These are phyloP conservation scores for Lasioglossum baleicum DNA, from an alignment of 1,140 invertebrate genomes.

Conservation along the genomic window DNA sequence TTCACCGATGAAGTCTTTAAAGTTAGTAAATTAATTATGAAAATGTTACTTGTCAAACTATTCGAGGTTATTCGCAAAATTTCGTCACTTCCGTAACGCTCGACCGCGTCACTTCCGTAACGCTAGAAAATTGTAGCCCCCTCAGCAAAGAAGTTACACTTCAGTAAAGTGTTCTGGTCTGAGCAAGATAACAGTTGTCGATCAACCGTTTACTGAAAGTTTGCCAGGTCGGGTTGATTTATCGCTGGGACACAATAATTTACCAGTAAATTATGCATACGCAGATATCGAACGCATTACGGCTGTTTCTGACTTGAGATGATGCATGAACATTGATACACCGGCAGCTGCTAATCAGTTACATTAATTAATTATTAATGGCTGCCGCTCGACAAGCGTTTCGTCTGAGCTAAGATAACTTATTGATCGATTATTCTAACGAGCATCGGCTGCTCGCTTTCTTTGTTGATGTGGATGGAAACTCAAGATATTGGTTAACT, in stretches of 20 bases:
- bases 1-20: no score
- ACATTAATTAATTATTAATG: conserved; percentile 43
- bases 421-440: background rate
- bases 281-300: conserved; percentile 13
- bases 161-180: background rate
- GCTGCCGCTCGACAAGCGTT: conserved; percentile 1
- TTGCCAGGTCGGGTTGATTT: background rate
- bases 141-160: no score
- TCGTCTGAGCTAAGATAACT: background rate
- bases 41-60: no score
- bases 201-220: background rate
- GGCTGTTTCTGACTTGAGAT: conserved; percentile 28
- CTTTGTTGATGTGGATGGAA: background rate
- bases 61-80: no score
- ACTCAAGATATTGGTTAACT: background rate
- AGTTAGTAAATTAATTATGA: no score
- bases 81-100: no score
- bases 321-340: conserved; percentile 44
- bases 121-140: no score
- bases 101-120: no score
- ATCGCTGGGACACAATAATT: background rate
- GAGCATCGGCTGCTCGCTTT: background rate
- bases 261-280: conserved; percentile 2
- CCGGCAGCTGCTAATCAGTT: conserved; percentile 17
- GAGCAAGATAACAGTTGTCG: background rate